Evolutionary conservation across 53 echinoderm and acorn worm species (phyloP), one percentile per base, ranked within the genome.

Genomic region (Paelopatides confundens): DNA sequence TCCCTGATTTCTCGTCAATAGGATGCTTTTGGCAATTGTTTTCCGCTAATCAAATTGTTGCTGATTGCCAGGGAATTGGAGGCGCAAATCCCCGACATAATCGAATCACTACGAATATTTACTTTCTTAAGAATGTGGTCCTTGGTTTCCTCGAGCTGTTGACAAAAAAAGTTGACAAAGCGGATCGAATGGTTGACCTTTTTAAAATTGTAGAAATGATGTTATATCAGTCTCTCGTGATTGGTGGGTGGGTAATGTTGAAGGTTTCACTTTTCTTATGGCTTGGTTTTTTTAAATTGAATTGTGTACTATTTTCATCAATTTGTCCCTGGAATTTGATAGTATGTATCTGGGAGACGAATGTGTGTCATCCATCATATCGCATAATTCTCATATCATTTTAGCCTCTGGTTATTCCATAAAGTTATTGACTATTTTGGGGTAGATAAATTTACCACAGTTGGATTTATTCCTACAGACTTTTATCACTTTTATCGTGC

Each of bases 131-230:
- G 79, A 79, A 79, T 53, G 79, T 31, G 53, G 79, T 53, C 79
- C 79, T 79, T 53, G 79, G 79, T 79, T 48, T 79, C 33, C 31
- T 32, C 50, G 26, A 79, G 48, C 49, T 79, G 52, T 53, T 31
- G 79, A 79, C 79, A 53, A 53, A 79, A 53, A 35, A 39, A 74
- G 53, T 79, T 79, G 79, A 79, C 79, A 79, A 79, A 79, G 27
- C 29, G 79, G 79, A 79, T 79, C 33, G 79, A 79, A 79, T 50
- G 79, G 79, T 33, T 79, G 79, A 53, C 79, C 79, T 79, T 79
- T 79, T 79, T 79, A 18, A 52, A 79, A 79, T 53, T 27, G 53
- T 35, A 31, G 58, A 53, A 79, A 51, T 79, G 52, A 79, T 79
- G 79, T 79, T 52, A 46, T 31, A 48, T 79, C 79, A 79, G 31